Evolutionary conservation across 2,888 invertebrate species (phyloP), one percentile per base, ranked within the genome.

Genomic region (Limenitis camilla): DNA sequence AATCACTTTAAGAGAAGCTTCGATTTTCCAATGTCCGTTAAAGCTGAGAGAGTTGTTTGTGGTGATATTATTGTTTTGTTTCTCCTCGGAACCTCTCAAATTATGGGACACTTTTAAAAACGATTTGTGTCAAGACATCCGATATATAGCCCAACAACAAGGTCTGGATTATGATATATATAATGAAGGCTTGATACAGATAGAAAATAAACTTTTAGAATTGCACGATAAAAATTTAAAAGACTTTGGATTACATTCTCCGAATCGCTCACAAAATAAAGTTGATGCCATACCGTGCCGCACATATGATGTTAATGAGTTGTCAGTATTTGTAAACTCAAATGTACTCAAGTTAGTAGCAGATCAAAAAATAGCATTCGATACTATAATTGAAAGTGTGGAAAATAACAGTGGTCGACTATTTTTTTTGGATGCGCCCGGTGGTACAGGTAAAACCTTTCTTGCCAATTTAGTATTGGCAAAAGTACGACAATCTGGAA

Each of bases 21-120:
- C 53, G 36, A n/a, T 57, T 19, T 61, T 52, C 1, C 48, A 55
- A 11, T 53, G 53, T n/a, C 52, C 61, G 7, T 6, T 33, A 0
- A 48, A 56, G 19, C 28, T 66, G 7, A 55, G 61, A 3, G 48
- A 64, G n/a, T 54, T 67, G 28, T 67, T 65, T 53, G 56, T 60
- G 39, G 56, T 62, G 1, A 57, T 64, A 33, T 42, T 63, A 35
- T 48, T 60, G 9, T 64, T 61, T 41, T 64, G 61, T 53, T 19
- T 10, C 28, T 57, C 54, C 2, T 60, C 60, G 5, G 40, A 63
- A 35, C 48, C 64, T 31, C 1, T 27, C 0, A 43, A 40, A 7
- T 48, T 55, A 11, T 55, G 51, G 48, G 10, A 48, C 5, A 47
- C 5, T n/a, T 55, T 43, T 27, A 32, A 55, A 36, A 36, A 55